phyloP scores from a whole-genome alignment of 30 jellyfish, hydroid and myxozoan species.

The Rhopilema esculentum region DNA sequence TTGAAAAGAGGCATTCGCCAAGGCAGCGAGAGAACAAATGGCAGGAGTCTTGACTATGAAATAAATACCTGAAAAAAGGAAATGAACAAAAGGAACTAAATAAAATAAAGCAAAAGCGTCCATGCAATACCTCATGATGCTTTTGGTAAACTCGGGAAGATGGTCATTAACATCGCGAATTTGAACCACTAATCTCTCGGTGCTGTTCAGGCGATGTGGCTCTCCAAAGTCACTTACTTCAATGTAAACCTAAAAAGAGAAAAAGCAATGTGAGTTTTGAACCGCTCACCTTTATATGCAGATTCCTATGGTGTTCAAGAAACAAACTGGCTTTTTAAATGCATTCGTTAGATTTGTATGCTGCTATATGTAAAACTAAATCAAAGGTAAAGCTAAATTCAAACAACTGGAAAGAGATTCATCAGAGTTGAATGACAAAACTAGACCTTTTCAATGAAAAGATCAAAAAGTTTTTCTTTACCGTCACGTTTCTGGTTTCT shows the following conservation, averaged over 20 bases:
- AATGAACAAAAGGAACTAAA: too few relatives aligned
- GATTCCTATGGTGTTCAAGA: too few relatives aligned
- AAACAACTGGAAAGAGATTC: too few relatives aligned
- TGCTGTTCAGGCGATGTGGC: conserved; percentile 60
- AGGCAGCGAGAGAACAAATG: too few relatives aligned
- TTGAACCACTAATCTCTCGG: conserved; percentile 9
- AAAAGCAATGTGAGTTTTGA: not conserved
- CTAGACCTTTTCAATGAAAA: too few relatives aligned
- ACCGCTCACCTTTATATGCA: too few relatives aligned
- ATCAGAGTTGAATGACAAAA: too few relatives aligned
- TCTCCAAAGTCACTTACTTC: conserved; percentile 67
- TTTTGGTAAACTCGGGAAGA: conserved; percentile 65
- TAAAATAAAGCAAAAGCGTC: too few relatives aligned
- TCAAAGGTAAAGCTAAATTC: too few relatives aligned
- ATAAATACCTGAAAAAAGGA: not conserved
- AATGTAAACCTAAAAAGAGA: conserved; percentile 34
- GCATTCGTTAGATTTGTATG: too few relatives aligned
- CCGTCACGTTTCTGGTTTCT: conserved; percentile 63
- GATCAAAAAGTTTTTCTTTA: not conserved
- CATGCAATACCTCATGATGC: conserved; percentile 13
- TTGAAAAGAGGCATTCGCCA: too few relatives aligned
- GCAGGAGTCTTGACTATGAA: not conserved
- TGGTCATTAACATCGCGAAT: conserved; percentile 87
- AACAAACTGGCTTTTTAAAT: not conserved
- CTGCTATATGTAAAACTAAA: too few relatives aligned